Evolutionary conservation across 1,140 invertebrate genomes (phyloP), one percentile per base, ranked within the genome.

Genomic region (Heliconius nattereri): DNA sequence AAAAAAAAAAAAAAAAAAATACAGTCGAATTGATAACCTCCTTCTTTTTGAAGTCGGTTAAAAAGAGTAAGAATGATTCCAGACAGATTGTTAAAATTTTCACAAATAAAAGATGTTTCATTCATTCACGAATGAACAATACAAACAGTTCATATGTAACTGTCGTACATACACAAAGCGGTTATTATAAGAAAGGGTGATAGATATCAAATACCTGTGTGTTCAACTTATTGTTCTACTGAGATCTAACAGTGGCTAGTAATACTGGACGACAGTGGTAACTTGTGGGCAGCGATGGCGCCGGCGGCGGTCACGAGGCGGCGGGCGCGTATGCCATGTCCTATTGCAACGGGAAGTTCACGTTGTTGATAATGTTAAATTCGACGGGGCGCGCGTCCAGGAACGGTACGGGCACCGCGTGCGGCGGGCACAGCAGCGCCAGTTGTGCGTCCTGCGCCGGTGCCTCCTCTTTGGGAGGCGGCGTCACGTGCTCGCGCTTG

Each of bases 271-370:
- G 76, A 74, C 49, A 80, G 75, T 75, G 83, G 83, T 86, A 82
- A 84, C 66, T 54, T 2, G 32, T 66, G 74, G 26, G 26, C 60
- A n/a, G 49, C 60, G 71, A 37, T 29, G 45, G 78, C 75, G 78
- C 76, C 83, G 73, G 73, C 89, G 82, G 86, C 87, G 84, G 90
- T 91, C 90, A 91, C 87, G 91, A 88, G 37, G 54, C 80, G 60
- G 79, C 83, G 85, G 78, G 85, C 84, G 94, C 94, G 78, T 94
- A 94, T 71, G 95, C 90, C 91, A 87, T 88, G 90, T 92, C 91
- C 91, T 94, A 93, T 94, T 96, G 97, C 95, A 97, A 96, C 84
- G 96, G 95, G 84, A 97, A 97, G 89, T 97, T 97, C 78, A 97
- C 95, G 79, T 96, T 96, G 84, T 85, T 85, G 32, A 97, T 95